A percentile compares a stretch with the other conserved stretches of the same genome.
Conservation (phyloP, 2,888 invertebrate species). For the Polyommatus icarus region DNA sequence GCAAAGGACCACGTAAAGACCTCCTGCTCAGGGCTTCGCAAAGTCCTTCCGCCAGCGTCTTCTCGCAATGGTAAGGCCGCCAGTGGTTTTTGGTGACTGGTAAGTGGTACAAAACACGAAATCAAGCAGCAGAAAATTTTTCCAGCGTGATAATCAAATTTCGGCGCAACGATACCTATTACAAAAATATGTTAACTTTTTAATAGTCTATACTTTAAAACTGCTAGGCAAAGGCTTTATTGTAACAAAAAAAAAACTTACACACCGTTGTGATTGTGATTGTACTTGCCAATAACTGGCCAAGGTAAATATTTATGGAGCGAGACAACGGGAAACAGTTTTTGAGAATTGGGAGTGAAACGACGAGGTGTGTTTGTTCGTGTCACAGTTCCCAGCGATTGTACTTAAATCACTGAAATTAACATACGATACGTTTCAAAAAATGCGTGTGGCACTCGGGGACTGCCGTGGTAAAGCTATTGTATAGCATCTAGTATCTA, state of each 20-base stretch:
- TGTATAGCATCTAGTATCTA: no score
- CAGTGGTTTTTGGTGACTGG: no score
- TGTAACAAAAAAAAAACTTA: neutral
- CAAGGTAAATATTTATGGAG: conserved; percentile 69
- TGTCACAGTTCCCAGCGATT: conserved; percentile 59
- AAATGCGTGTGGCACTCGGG: neutral
- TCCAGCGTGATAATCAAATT: no score
- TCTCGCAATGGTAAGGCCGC: no score
- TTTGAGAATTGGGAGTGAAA: conserved; percentile 77
- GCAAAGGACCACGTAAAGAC: no score
- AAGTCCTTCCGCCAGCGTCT: no score
- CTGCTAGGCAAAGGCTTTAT: neutral
- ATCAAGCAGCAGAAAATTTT: no score
- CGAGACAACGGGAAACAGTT: conserved; percentile 70
- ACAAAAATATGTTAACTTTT: neutral
- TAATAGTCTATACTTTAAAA: neutral
- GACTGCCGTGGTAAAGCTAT: no score
- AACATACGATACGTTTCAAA: neutral
- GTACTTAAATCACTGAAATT: conserved; percentile 40
- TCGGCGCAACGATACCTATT: neutral
- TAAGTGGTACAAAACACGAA: no score
- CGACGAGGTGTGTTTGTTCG: conserved; percentile 57
- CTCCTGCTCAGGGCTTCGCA: no score
- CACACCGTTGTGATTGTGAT: conserved; percentile 43
- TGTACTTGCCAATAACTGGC: conserved; percentile 73